Percentiles rank a stretch among this genome's conserved stretches.
Evolutionary conservation across 2,113 vertebrate genomes (phyloP).

Genomic region (Labrus mixtus): DNA sequence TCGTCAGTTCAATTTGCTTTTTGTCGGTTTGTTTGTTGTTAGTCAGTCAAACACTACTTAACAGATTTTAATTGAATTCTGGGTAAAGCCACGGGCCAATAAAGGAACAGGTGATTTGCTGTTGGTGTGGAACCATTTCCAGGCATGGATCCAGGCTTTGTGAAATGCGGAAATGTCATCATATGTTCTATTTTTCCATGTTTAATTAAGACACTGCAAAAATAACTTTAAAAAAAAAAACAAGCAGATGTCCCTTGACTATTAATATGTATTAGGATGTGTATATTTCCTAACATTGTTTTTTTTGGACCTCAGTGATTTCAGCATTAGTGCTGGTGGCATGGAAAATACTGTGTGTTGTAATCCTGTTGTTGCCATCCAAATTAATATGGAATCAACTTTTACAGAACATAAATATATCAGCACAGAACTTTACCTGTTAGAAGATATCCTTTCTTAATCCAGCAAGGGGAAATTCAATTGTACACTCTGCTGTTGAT

Average conservation of each 20-base stretch:
- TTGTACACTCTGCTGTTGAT: too few relatives aligned
- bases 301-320: too few relatives aligned
- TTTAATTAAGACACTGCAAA: neutral
- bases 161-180: neutral
- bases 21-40: conserved; percentile 51
- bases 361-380: too few relatives aligned
- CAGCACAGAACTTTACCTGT: too few relatives aligned
- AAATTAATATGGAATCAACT: too few relatives aligned
- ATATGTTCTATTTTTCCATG: neutral
- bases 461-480: too few relatives aligned
- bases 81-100: conserved; percentile 6
- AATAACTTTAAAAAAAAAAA: neutral
- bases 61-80: conserved; percentile 51
- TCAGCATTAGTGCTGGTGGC: too few relatives aligned
- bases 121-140: neutral
- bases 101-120: conserved; percentile 14
- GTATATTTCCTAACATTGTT: too few relatives aligned
- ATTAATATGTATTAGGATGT: neutral
- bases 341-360: too few relatives aligned
- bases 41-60: conserved; percentile 51
- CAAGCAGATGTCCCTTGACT: neutral
- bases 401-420: too few relatives aligned
- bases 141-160: neutral
- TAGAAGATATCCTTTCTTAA: too few relatives aligned
- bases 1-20: conserved; percentile 32